Conservation (phyloP, 1,140 invertebrate species). For the Pomacea maculata region DNA sequence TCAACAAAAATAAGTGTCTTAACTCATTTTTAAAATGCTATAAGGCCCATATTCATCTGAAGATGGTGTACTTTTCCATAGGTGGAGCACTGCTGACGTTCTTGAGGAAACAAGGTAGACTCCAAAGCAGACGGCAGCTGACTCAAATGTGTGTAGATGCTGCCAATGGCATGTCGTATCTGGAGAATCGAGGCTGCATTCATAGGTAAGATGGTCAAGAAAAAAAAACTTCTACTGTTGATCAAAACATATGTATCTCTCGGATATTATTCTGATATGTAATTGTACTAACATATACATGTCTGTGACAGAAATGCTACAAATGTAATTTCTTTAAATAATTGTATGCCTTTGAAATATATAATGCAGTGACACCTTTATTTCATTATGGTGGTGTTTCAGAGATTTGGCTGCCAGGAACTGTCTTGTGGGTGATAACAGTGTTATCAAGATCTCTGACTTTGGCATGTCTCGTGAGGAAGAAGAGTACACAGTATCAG, state of each 20-base stretch:
- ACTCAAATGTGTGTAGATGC: conserved; percentile 93
- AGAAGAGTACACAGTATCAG: conserved; percentile 95
- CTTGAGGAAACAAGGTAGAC: conserved; percentile 78
- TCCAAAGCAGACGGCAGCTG: conserved; percentile 73
- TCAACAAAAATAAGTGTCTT: no score
- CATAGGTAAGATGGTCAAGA: conserved; percentile 70
- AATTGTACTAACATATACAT: no score
- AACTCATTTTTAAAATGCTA: no score
- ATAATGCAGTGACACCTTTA: not conserved
- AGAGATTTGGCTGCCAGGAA: conserved; percentile 94
- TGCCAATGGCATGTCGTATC: conserved; percentile 93
- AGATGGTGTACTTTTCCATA: conserved; percentile 54
- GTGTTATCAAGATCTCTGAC: conserved; percentile 93
- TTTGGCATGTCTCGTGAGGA: conserved; percentile 98
- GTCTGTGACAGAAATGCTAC: no score
- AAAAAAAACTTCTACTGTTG: not conserved
- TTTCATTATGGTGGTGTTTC: conserved; percentile 16
- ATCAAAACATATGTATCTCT: not conserved
- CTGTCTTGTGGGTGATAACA: conserved; percentile 81
- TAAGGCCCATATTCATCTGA: no score
- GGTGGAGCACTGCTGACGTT: conserved; percentile 90
- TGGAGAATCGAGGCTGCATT: conserved; percentile 96
- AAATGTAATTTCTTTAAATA: no score
- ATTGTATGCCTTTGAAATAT: not conserved
- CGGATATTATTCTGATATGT: not conserved